Percentiles rank a stretch among this genome's conserved stretches.
Evolutionary conservation across 2,797 vertebrate genomes (phyloP).

Genomic region (Acrossocheilus fasciatus): DNA sequence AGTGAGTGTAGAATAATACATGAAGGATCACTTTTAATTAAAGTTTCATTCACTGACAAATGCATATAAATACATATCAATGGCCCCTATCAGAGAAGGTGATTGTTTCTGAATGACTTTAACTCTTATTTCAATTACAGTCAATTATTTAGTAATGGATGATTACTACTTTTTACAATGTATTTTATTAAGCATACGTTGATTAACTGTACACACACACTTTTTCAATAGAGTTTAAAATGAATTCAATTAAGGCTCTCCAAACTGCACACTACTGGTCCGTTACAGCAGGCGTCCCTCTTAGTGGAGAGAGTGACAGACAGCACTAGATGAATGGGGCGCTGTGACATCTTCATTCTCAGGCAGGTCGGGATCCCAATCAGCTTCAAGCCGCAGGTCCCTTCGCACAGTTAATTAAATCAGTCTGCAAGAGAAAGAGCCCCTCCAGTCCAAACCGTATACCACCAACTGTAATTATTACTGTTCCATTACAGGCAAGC

Average conservation of each 20-base stretch:
- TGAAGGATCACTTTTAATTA: background rate
- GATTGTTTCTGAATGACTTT: background rate
- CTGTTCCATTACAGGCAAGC: slow-evolving; percentile 42
- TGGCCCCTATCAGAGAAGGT: background rate
- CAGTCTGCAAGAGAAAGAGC: slow-evolving; percentile 35
- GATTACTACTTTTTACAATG: background rate
- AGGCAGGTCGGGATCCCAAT: slow-evolving; percentile 57
- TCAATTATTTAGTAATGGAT: background rate
- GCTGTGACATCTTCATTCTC: slow-evolving; percentile 53
- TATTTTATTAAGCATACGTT: background rate
- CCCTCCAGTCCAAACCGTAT: slow-evolving; percentile 31
- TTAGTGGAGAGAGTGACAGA: slow-evolving; percentile 27
- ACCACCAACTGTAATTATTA: slow-evolving; percentile 44
- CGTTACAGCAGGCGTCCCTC: slow-evolving; percentile 10
- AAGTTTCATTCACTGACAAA: background rate
- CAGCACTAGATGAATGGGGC: slow-evolving; percentile 16
- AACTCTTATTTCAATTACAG: background rate
- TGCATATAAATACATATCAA: background rate
- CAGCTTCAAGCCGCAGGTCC: slow-evolving; percentile 47
- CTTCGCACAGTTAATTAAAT: slow-evolving; percentile 50
- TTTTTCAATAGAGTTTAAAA: background rate
- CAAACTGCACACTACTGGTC: background rate
- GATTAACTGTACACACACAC: slow-evolving; percentile 4
- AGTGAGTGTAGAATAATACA: background rate
- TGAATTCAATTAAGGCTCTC: background rate